phyloP scores from a whole-genome alignment of 2,797 vertebrate species.

The Rhyacichthys aspro region DNA sequence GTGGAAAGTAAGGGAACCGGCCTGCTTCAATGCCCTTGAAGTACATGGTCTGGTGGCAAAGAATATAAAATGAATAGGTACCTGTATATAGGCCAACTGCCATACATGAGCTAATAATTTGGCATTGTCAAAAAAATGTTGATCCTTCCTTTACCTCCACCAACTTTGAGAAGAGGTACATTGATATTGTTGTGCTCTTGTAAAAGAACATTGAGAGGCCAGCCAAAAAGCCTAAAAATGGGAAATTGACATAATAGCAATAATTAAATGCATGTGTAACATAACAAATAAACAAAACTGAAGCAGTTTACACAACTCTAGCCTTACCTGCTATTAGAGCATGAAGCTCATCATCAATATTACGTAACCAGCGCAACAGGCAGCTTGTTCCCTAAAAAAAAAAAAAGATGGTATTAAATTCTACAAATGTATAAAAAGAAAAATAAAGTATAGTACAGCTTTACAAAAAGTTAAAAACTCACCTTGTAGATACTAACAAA shows the following conservation, averaged over 20 bases:
- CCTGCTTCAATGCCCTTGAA: constrained; percentile 98
- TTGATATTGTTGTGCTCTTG: constrained; percentile 97
- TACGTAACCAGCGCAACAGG: constrained; percentile 94
- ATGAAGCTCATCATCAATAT: constrained; percentile 97
- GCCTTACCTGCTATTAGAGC: constrained; percentile 92
- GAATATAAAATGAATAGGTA: not conserved
- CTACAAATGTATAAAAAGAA: not conserved
- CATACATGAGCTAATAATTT: no score
- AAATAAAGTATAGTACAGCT: not conserved
- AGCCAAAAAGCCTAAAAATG: constrained; percentile 89
- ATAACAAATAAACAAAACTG: not conserved
- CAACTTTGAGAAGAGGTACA: constrained; percentile 97
- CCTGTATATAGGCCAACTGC: no score
- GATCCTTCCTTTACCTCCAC: constrained; percentile 90
- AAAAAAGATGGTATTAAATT: not conserved
- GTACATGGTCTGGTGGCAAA: constrained; percentile 88
- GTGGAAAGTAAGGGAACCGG: constrained; percentile 93
- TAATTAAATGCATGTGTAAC: no score
- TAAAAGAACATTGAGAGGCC: constrained; percentile 99
- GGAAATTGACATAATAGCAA: not conserved
- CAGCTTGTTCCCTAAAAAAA: constrained; percentile 92
- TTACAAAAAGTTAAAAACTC: not conserved
- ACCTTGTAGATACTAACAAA: constrained; percentile 99
- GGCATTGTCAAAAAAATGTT: no score
- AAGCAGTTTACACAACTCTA: constrained; percentile 3